Evolutionary conservation across 2,888 invertebrate genomes (phyloP), one percentile per base, ranked within the genome.

Genomic region (Dryocosmus kuriphilus): DNA sequence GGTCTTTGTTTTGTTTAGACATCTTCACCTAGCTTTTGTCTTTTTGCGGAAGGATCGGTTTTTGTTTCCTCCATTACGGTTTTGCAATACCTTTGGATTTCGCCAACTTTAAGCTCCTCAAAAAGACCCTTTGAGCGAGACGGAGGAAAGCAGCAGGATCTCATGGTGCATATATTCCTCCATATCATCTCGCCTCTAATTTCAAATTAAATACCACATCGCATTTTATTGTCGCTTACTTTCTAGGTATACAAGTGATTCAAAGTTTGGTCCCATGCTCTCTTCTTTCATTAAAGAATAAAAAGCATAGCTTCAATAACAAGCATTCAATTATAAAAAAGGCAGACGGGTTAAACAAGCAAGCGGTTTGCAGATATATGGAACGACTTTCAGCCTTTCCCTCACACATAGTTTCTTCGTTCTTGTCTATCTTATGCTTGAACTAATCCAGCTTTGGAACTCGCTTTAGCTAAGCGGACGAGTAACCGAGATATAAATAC

Each of bases 1-100:
- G 92, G 92, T 95, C 95, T 90, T 95, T 95, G 83, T 81, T 85
- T 85, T 88, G 89, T 84, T 88, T 88, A 84, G 90, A 89, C 91
- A 90, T 90, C 77, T 81, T 83, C 81, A 76, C 76, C 81, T 79
- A 79, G 78, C 80, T 82, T 57, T 30, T 62, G 61, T 24, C 55
- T 63, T 27, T 51, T 16, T 75, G 38, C 27, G 41, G 30, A 55
- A 35, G 30, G 24, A 71, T 41, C 27, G 35, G 16, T 19, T 63
- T 14, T 63, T 16, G 1, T 27, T 32, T 63, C 11, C 35, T 19
- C 63, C 30, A 35, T 63, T 14, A 22, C 8, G 16, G 1, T 30
- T 30, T 63, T 30, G n/a, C 16, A 22, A 41, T 38, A 38, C 22
- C 22, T 67, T 38, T 38, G 2, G 24, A 38, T 67, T 2, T 22